Percentiles rank a stretch among this genome's conserved stretches.
These are phyloP conservation scores for Columba janthina DNA, from an alignment of 2,113 vertebrate species.

Conservation along the genomic window DNA sequence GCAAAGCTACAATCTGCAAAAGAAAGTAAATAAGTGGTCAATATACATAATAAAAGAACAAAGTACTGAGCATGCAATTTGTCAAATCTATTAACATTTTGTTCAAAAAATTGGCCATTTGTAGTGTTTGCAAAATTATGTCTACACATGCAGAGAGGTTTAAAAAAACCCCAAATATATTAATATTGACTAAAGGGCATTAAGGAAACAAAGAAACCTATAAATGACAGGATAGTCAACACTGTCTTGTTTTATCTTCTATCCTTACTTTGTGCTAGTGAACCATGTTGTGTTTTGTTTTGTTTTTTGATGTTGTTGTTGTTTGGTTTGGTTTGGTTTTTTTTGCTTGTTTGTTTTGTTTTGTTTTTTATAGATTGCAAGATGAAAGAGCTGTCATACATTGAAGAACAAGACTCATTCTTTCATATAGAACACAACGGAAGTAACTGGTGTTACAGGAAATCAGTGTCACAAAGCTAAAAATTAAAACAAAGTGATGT, in stretches of 20 bases:
- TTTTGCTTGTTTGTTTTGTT: no score
- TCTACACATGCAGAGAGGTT: background rate
- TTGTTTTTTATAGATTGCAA: background rate
- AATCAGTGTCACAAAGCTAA: background rate
- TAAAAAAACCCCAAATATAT: background rate
- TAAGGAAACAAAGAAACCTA: background rate
- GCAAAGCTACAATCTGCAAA: constrained; percentile 92
- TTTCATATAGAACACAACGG: background rate
- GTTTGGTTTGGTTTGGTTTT: no score
- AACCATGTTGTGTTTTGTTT: background rate
- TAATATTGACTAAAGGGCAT: background rate
- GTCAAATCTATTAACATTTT: background rate
- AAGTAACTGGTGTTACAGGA: background rate
- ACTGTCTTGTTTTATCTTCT: background rate
- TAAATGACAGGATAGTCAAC: background rate
- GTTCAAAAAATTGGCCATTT: background rate
- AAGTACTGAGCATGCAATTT: background rate
- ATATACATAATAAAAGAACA: background rate
- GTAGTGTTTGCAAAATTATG: background rate
- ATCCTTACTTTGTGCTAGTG: background rate
- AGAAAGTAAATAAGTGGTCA: constrained; percentile 23
- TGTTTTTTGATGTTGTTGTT: background rate
- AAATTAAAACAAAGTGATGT: background rate
- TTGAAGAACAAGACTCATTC: background rate
- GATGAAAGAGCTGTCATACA: background rate